Percentiles rank a stretch among this genome's conserved stretches.
Evolutionary conservation across 2,888 invertebrate genomes (phyloP).

Genomic region (Drosophila pseudotakahashii): DNA sequence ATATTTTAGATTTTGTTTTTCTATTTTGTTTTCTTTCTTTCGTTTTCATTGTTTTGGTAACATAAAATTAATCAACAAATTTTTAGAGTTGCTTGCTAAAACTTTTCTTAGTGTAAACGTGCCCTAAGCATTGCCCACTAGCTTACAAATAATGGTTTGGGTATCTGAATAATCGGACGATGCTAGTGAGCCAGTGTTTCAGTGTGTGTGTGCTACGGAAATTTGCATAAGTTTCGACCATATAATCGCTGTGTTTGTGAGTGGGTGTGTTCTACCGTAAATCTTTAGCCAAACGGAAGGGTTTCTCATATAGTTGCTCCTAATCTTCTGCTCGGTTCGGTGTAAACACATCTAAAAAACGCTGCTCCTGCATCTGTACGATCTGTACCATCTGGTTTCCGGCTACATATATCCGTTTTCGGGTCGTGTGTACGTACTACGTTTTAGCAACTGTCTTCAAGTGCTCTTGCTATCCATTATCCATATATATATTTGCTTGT

Average conservation of each 20-base stretch:
- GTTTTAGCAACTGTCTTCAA: conserved; percentile 29
- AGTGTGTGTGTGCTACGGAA: conserved; percentile 50
- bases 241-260: conserved; percentile 13
- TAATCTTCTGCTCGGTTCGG: conserved; percentile 17
- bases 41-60: conserved; percentile 49
- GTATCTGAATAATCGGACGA: neutral
- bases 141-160: neutral
- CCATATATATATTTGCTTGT: conserved; percentile 14
- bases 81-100: conserved; percentile 61
- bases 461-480: conserved; percentile 24
- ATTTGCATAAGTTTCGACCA: conserved; percentile 48
- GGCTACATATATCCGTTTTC: neutral
- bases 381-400: neutral
- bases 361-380: conserved; percentile 1
- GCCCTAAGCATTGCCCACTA: conserved; percentile 24
- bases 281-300: conserved; percentile 7
- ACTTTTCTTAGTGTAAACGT: conserved; percentile 34
- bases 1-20: conserved; percentile 17
- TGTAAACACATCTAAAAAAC: conserved; percentile 53
- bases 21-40: conserved; percentile 19
- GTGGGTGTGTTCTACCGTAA: conserved; percentile 24
- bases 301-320: conserved; percentile 3
- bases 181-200: conserved; percentile 11
- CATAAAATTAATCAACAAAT: conserved; percentile 78
- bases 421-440: conserved; percentile 8